Percentiles rank a stretch among this genome's conserved stretches.
These are phyloP conservation scores for Lacerta viridis DNA, from an alignment of 2,797 vertebrate species.

Conservation along the genomic window DNA sequence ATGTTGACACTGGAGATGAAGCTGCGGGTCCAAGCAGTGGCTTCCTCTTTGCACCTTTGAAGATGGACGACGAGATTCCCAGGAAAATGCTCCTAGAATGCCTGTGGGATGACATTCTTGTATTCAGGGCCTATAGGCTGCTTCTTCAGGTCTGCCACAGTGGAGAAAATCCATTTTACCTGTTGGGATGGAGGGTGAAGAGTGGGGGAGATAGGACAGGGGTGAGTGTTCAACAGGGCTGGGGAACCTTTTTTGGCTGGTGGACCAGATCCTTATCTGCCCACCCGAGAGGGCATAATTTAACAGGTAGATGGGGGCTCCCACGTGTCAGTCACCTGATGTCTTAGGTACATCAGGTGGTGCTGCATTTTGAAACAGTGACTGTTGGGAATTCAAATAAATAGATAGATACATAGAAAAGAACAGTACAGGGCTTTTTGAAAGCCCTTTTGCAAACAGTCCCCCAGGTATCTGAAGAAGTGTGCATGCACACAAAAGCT, in stretches of 20 bases:
- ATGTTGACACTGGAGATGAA: neutral
- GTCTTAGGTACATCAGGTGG: too few relatives aligned
- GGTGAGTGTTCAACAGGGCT: neutral
- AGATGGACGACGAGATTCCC: neutral
- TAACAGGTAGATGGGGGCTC: too few relatives aligned
- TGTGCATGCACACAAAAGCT: too few relatives aligned
- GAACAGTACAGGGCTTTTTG: too few relatives aligned
- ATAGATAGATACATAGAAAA: too few relatives aligned
- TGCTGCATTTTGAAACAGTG: too few relatives aligned
- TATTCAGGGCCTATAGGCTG: conserved; percentile 37
- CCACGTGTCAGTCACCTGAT: too few relatives aligned
- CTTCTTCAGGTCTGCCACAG: conserved; percentile 56
- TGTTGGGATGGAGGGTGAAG: conserved; percentile 1
- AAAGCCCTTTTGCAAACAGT: too few relatives aligned
- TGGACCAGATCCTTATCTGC: neutral
- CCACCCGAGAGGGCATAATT: too few relatives aligned
- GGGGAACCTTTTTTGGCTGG: neutral
- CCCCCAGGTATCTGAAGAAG: too few relatives aligned
- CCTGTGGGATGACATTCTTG: conserved; percentile 52
- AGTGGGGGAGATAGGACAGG: neutral
- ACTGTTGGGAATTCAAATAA: too few relatives aligned
- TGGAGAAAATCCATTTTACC: conserved; percentile 71
- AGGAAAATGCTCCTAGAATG: conserved; percentile 23
- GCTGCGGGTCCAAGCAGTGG: neutral
- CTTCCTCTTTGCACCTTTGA: neutral